Evolutionary conservation across 1,140 invertebrate genomes (phyloP).

Genomic region (Musca vetustissima): DNA sequence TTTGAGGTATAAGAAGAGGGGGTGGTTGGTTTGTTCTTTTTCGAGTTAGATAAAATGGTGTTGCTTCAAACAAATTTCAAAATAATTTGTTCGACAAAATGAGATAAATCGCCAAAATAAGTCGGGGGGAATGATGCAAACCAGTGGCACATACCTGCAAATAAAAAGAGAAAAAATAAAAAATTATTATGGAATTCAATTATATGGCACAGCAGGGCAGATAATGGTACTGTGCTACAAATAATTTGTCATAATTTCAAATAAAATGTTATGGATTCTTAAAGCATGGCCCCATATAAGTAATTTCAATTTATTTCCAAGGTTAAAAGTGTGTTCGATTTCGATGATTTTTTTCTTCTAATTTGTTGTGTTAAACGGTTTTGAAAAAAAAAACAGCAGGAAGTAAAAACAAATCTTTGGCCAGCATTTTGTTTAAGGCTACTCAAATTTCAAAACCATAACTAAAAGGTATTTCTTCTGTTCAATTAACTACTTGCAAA

Average conservation of each 20-base stretch:
- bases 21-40: no score
- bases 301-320: slow-evolving; percentile 2
- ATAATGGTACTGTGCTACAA: neutral
- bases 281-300: no score
- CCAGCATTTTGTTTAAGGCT: neutral
- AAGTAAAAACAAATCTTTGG: neutral
- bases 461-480: no score
- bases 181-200: neutral
- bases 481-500: no score
- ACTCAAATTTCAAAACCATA: no score
- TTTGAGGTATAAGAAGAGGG: no score
- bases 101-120: no score
- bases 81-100: no score
- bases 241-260: slow-evolving; percentile 10
- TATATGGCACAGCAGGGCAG: neutral
- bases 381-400: slow-evolving; percentile 1
- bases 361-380: neutral
- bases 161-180: neutral
- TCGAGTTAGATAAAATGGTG: no score
- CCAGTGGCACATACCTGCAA: neutral
- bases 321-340: neutral
- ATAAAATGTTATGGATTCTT: neutral
- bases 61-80: no score
- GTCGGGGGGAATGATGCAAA: no score
- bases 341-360: neutral